Percentiles rank a stretch among this genome's conserved stretches.
Evolutionary conservation across 1,140 invertebrate genomes (phyloP).

Genomic region (Metaphire vulgaris): DNA sequence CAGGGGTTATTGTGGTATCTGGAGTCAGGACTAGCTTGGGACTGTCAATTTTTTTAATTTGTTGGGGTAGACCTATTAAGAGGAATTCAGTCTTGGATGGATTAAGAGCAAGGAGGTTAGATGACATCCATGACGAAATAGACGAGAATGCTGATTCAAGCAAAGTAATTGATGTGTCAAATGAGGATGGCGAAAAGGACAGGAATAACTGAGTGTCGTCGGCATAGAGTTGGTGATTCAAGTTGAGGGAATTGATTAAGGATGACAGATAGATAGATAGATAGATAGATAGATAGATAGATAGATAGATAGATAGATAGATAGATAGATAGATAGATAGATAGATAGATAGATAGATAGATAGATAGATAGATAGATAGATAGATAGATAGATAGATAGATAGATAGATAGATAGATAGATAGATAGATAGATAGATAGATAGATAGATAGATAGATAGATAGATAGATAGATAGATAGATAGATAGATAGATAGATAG

Average conservation of each 20-base stretch:
- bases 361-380: conserved; percentile 6
- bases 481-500: conserved; percentile 1
- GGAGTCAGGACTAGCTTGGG: too few relatives aligned
- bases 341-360: conserved; percentile 15
- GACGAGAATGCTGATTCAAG: neutral
- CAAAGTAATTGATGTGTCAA: neutral
- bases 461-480: neutral
- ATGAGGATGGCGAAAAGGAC: neutral
- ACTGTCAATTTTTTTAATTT: too few relatives aligned
- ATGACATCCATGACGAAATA: neutral
- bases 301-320: conserved; percentile 13
- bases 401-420: neutral
- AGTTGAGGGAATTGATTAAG: too few relatives aligned
- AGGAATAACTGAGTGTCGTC: too few relatives aligned
- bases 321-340: conserved; percentile 18
- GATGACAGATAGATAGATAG: conserved; percentile 22
- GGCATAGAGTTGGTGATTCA: too few relatives aligned
- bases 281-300: conserved; percentile 20
- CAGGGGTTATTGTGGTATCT: too few relatives aligned
- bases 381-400: neutral
- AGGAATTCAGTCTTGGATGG: neutral
- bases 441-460: neutral
- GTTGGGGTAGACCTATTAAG: too few relatives aligned
- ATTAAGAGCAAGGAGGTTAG: neutral
- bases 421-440: neutral